Evolutionary conservation across 2,113 vertebrate genomes (phyloP), one percentile per base, ranked within the genome.

Genomic region (Prinia subflava): DNA sequence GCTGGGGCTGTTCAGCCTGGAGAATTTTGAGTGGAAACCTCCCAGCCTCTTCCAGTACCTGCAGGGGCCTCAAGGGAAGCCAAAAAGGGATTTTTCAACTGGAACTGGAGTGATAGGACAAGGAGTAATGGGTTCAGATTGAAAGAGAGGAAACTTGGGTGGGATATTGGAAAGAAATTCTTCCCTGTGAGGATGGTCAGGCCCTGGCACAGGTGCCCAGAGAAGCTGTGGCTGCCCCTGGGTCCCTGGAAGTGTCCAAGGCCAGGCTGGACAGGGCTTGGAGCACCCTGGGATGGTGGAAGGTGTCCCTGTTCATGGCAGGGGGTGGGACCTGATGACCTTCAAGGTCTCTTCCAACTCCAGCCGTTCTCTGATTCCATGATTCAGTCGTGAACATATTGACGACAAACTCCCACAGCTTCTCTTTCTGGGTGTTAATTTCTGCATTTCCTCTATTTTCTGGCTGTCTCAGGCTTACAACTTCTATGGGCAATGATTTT

Each of bases 231-330:
- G 35, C 23, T 65, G 30, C 5, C 1, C 12, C 30, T 10, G 39
- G 39, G 49, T 20, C 6, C 30, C 35, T 57, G 42, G 42, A 49
- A 50, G 8, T 42, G 30, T 25, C 9, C 50, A 19, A 42, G 50
- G 42, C 35, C 52, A 25, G 42, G 20, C 1, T 41, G 30, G 30
- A 41, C 0, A 0, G n/a, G n/a, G 3, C 8, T 49, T 56, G 15
- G n/a, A 75, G 19, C 0, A 28, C 3, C 13, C 12, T 65, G 60
- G 30, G 10, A 23, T 4, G 13, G 20, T 24, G 60, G 35, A 10
- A 65, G 5, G 0, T 28, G 23, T 64, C 30, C 50, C n/a, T 74
- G 59, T 4, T 18, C 30, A 24, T 33, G 28, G 42, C 9, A 33
- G 8, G 24, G 15, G 3, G 2, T 41, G 13, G 60, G 9, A 75